Evolutionary conservation across 2,113 vertebrate species (phyloP).

Genomic region (Platichthys stellatus): DNA sequence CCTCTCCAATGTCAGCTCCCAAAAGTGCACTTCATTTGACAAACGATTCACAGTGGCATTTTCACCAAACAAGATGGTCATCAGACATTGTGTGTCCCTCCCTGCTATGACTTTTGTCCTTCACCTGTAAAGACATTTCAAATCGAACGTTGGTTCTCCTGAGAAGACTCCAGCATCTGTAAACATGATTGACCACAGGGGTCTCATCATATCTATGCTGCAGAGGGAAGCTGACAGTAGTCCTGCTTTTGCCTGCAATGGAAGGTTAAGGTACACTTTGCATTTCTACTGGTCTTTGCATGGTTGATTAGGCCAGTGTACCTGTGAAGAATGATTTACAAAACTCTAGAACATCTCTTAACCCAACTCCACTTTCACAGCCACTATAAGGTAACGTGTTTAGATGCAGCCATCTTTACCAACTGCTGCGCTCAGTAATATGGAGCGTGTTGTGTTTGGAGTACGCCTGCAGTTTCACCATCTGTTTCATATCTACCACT

Average conservation of each 20-base stretch:
- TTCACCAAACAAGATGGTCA: conserved; percentile 43
- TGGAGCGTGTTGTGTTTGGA: conserved; percentile 57
- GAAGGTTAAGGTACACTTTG: conserved; percentile 43
- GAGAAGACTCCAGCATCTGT: conserved; percentile 27
- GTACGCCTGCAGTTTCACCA: conserved; percentile 67
- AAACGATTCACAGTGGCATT: conserved; percentile 56
- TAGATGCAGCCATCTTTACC: conserved; percentile 37
- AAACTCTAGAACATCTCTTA: conserved; percentile 12
- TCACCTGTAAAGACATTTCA: conserved; percentile 44
- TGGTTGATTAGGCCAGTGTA: conserved; percentile 35
- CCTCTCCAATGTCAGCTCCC: conserved; percentile 50
- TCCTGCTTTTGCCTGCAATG: conserved; percentile 6
- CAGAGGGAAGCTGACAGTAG: conserved; percentile 47
- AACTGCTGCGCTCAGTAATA: conserved; percentile 59
- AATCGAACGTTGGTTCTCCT: conserved; percentile 19
- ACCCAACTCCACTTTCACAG: conserved; percentile 9
- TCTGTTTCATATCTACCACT: conserved; percentile 77
- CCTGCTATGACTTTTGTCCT: conserved; percentile 23
- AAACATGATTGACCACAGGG: conserved; percentile 80
- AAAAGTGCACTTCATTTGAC: conserved; percentile 46
- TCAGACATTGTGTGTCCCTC: conserved; percentile 15
- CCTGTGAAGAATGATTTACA: conserved; percentile 44
- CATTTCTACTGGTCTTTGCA: conserved; percentile 43
- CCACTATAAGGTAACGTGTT: conserved; percentile 33
- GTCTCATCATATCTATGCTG: conserved; percentile 75